phyloP scores from a whole-genome alignment of 2,797 vertebrate species.

The Lacerta bilineata region DNA sequence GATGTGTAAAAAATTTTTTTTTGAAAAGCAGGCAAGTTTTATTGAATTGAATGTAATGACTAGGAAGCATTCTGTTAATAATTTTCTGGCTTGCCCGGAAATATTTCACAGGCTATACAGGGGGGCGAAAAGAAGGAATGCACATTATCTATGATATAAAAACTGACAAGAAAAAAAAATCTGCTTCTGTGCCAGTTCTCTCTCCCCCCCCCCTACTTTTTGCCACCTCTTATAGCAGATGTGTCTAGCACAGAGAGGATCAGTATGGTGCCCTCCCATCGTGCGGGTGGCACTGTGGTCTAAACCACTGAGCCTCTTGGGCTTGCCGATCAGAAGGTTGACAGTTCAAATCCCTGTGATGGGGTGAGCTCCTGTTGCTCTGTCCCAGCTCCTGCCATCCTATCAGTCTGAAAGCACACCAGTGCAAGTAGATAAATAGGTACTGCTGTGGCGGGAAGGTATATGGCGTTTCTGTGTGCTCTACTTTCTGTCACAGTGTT shows the following conservation, averaged over 20 bases:
- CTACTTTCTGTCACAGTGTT: no score
- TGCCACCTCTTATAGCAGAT: not conserved
- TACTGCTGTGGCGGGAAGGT: no score
- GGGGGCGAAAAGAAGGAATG: not conserved
- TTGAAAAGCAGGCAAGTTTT: conserved; percentile 26
- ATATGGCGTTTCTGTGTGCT: no score
- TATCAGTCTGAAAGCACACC: no score
- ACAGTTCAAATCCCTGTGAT: no score
- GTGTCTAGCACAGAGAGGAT: not conserved
- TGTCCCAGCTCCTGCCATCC: no score
- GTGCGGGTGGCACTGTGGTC: no score
- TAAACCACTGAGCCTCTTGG: no score
- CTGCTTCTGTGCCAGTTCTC: not conserved
- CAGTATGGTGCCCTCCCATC: not conserved
- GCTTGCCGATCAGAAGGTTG: no score
- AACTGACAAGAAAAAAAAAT: not conserved
- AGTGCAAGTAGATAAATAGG: no score
- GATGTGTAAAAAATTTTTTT: not conserved
- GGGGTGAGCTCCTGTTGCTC: no score
- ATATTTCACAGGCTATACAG: not conserved
- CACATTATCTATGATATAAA: not conserved
- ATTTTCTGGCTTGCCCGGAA: conserved; percentile 16
- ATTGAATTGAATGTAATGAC: conserved; percentile 36
- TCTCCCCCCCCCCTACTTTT: not conserved
- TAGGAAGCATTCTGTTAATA: conserved; percentile 13